Base-by-base conservation (phyloP, 2,888 invertebrate genomes). In the Athalia cordata region DNA sequence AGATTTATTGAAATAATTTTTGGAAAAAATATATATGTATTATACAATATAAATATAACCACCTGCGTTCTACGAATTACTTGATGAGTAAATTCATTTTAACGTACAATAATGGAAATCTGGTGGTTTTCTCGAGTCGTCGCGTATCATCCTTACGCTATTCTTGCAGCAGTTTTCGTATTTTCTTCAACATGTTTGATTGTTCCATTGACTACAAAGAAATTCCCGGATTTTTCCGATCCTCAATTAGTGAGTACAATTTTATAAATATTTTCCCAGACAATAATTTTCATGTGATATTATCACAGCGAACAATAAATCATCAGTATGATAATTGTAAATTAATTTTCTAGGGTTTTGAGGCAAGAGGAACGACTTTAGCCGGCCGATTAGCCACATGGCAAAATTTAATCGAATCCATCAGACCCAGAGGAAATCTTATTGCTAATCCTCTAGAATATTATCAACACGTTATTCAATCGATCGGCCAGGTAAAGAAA, bases 281-380 rank as follows among this genome's bases (percentile, higher is more conserved):
- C 9, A 5, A 13, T 45, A 8, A 5, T 50, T 68, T 68, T 77
- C 4, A 47, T 9, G 2, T 8, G 49, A 68, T 43, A 7, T 15
- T 29, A 29, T n/a, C 13, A 49, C 74, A 3, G 13, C 11, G n/a
- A 45, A 7, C 77, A 67, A 57, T 15, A 68, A 47, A 15, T 59
- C 43, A 52, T 50, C 59, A 68, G 45, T 11, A 57, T 77, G 50
- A 50, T 50, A n/a, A 75, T 15, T 80, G 62, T 78, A 45, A 49
- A 78, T 75, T 45, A 59, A 75, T 72, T 82, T 87, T 89, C 9
- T 85, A 97, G 94, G 98, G 98, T 4, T 98, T 98, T 91, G 97
- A 97, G 89, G 95, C 98, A 11, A 93, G 98, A 81, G 97, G 97
- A n/a, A 98, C 98, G 1, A 91, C 92, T 65, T 92, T 98, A 85